Conservation (phyloP, 2,113 vertebrate species). For the Recurvirostra avosetta region DNA sequence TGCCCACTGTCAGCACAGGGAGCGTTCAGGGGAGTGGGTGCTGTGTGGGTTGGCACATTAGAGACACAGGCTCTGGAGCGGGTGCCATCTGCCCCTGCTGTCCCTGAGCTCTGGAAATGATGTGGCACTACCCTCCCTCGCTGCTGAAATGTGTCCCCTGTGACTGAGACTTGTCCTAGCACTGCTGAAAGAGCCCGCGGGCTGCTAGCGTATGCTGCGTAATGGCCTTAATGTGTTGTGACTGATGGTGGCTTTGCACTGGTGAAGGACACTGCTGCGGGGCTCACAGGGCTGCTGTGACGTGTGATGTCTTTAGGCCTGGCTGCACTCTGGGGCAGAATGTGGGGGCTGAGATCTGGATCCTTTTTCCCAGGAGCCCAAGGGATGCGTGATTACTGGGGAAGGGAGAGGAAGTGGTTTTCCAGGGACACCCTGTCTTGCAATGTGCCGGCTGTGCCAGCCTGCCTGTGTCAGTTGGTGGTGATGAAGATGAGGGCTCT, state of each 20-base stretch:
- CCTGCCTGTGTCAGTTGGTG: background rate
- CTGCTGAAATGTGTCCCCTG: background rate
- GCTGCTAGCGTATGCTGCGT: background rate
- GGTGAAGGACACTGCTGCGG: background rate
- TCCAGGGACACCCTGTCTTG: background rate
- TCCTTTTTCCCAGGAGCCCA: background rate
- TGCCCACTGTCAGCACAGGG: background rate
- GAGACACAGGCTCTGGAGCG: background rate
- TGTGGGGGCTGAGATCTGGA: background rate
- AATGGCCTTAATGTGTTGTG: background rate
- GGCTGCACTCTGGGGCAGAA: too few relatives aligned
- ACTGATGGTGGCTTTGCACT: background rate
- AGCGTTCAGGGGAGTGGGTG: fast-evolving
- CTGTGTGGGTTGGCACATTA: fast-evolving
- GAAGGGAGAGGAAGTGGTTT: background rate
- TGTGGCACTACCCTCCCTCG: background rate
- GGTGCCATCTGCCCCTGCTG: background rate
- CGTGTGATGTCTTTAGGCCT: background rate
- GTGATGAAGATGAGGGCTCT: background rate
- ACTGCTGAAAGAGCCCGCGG: background rate
- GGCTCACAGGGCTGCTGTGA: background rate
- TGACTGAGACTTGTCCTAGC: background rate
- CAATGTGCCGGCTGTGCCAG: background rate
- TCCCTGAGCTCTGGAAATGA: background rate
- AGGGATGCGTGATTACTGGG: background rate